Evolutionary conservation across 2,888 invertebrate species (phyloP).

Genomic region (Uloborus plumipes): DNA sequence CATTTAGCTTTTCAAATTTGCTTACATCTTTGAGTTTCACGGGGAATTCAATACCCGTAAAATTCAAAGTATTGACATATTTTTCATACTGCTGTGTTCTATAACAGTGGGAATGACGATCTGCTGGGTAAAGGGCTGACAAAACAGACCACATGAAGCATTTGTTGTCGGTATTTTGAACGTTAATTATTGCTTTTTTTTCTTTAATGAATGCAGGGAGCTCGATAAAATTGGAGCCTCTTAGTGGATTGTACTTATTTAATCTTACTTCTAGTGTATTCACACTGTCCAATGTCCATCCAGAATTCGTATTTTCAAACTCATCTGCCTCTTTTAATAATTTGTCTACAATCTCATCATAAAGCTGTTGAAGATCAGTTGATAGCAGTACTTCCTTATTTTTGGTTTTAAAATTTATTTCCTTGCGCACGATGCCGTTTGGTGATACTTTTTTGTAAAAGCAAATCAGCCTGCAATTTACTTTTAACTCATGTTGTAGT

Average conservation of each 20-base stretch:
- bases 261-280: slow-evolving; percentile 9
- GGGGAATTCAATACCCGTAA: slow-evolving; percentile 29
- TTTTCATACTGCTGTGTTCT: neutral
- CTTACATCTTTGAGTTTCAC: neutral
- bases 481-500: too few relatives aligned
- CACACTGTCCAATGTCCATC: neutral
- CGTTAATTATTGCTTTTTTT: slow-evolving; percentile 65
- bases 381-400: neutral
- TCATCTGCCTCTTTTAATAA: slow-evolving; percentile 18
- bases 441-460: too few relatives aligned
- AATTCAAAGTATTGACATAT: slow-evolving; percentile 17
- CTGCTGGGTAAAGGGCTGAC: slow-evolving; percentile 59
- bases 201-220: slow-evolving; percentile 45
- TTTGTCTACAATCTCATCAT: slow-evolving; percentile 4
- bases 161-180: slow-evolving; percentile 65
- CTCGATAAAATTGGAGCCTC: slow-evolving; percentile 61
- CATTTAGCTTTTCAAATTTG: slow-evolving; percentile 30
- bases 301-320: slow-evolving; percentile 6
- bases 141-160: slow-evolving; percentile 66
- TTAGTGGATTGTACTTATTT: slow-evolving; percentile 60
- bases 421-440: too few relatives aligned
- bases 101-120: slow-evolving; percentile 15
- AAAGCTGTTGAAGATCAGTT: neutral
- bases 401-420: neutral
- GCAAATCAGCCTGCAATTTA: too few relatives aligned